Evolutionary conservation across 2,113 vertebrate genomes (phyloP).

Genomic region (Chionis minor): DNA sequence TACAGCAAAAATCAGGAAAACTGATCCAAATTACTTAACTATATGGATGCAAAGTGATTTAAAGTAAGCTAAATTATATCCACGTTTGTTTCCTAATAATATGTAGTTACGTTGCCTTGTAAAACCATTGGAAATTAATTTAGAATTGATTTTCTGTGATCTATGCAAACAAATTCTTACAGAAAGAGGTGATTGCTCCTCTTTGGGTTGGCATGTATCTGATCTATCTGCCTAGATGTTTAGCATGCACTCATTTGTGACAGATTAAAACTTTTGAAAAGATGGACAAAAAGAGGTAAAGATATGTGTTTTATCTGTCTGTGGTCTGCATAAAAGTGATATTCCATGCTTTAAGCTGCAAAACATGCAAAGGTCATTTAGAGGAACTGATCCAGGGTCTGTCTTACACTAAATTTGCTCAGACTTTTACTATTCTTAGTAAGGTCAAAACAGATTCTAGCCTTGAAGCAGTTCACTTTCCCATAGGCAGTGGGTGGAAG

Average conservation of each 20-base stretch:
- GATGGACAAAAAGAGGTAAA: not conserved
- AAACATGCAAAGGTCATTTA: not conserved
- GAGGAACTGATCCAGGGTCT: not conserved
- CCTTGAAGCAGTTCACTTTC: not conserved
- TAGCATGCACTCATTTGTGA: not conserved
- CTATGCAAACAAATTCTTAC: not conserved
- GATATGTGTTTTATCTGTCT: not conserved
- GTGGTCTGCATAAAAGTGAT: not conserved
- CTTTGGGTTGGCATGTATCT: not conserved
- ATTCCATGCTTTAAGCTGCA: rapidly evolving
- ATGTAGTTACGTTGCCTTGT: not conserved
- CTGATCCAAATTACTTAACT: not conserved
- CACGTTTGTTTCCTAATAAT: constrained; percentile 2
- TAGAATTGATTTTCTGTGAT: constrained; percentile 5
- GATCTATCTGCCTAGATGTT: not conserved
- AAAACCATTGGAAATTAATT: constrained; percentile 33
- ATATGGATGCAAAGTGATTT: not conserved
- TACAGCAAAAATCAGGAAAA: not conserved
- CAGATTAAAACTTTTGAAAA: not conserved
- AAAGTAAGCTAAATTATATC: not conserved
- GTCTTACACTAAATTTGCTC: not conserved
- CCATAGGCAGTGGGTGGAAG: not conserved
- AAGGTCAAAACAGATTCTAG: not conserved
- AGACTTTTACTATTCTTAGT: not conserved
- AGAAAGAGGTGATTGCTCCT: not conserved